Evolutionary conservation across 2,113 vertebrate species (phyloP).

Genomic region (Nestor notabilis): DNA sequence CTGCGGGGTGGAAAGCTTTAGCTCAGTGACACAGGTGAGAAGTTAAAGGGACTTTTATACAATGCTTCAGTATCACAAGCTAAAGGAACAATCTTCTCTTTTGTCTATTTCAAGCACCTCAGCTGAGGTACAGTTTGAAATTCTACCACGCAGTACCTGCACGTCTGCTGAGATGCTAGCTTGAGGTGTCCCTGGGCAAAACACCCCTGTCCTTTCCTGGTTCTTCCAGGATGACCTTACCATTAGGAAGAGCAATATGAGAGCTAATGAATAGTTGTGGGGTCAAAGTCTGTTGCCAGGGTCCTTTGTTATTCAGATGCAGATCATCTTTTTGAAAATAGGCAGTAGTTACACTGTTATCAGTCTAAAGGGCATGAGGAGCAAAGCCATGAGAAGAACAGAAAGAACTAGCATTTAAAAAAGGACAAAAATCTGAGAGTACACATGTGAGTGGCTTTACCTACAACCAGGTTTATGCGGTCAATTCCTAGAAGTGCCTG

Average conservation of each 20-base stretch:
- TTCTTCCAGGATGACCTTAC: background rate
- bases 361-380: background rate
- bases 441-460: background rate
- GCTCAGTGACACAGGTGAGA: background rate
- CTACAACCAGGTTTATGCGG: background rate
- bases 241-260: background rate
- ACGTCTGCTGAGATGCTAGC: background rate
- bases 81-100: background rate
- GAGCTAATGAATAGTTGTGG: background rate
- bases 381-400: background rate
- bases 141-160: background rate
- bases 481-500: background rate
- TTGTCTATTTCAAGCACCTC: background rate
- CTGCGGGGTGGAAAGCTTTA: background rate
- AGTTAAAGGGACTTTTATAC: background rate
- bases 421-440: background rate
- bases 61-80: background rate
- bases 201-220: background rate
- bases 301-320: background rate
- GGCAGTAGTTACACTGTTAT: background rate
- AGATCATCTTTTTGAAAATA: background rate
- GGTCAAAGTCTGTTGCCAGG: background rate
- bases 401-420: background rate
- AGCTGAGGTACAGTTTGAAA: background rate
- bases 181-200: background rate